Base-by-base conservation (phyloP, 2,113 vertebrate genomes). In the Sterna hirundo region DNA sequence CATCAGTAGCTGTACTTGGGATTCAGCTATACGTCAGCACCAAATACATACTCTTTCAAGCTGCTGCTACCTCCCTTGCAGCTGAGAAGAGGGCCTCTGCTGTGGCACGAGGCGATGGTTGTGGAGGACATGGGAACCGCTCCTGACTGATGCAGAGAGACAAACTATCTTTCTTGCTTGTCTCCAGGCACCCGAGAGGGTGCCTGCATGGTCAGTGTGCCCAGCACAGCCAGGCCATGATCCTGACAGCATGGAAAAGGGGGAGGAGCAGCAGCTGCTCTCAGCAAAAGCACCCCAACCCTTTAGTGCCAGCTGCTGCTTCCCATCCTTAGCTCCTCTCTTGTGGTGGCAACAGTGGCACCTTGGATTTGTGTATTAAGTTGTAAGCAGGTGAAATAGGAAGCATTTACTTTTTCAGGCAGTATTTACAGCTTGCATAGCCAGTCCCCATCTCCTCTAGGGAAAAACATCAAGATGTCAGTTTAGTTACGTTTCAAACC, bases 341-440 rank as follows among this genome's bases (percentile, higher is more conserved):
- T 90, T 89, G 85, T 79, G 75, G 49, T 87, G 90, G 86, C 94
- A 96, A 96, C 77, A 96, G 44, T 68, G 86, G 75, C 90, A 88
- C 90, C 66, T 65, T 80, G 78, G 82, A 16, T 94, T 96, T 94
- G 82, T 90, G 84, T 65, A 77, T 96, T 94, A 94, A 93, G 85
- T 94, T 88, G 94, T 95, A 96, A 88, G 82, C 87, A 79, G 87
- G 96, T 96, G 94, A 96, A 96, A 97, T 94, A 96, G 90, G 94
- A 97, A 95, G 95, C 96, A 95, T 96, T 97, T 97, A 97, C 96
- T 96, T 97, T 96, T 97, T 96, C 96, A 96, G 96, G 96, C 40
- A 95, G 96, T 90, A 94, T 96, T 94, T 96, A 96, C 95, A 96
- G 94, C 95, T 97, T 97, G 95, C 96, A 97, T 97, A 96, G 96